These are phyloP conservation scores for Asbolus verrucosus DNA, from an alignment of 1,140 invertebrate species.

Conservation along the genomic window DNA sequence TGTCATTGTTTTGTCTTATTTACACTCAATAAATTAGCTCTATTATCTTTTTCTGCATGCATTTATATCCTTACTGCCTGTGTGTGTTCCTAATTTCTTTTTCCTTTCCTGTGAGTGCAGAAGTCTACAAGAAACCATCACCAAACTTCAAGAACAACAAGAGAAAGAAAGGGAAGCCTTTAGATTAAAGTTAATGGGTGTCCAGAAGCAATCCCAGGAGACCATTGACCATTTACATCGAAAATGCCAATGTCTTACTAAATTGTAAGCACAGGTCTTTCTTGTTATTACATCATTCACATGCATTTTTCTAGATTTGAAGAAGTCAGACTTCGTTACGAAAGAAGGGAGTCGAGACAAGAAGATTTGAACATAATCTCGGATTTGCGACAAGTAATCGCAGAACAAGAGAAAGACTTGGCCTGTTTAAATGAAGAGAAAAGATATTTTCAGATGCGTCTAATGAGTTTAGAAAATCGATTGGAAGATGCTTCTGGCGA, in stretches of 20 bases:
- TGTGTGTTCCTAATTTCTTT: conserved; percentile 49
- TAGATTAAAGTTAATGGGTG: conserved; percentile 55
- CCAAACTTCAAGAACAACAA: conserved; percentile 59
- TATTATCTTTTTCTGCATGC: conserved; percentile 49
- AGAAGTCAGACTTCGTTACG: conserved; percentile 69
- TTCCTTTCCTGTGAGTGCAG: conserved; percentile 54
- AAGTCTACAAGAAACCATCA: conserved; percentile 60
- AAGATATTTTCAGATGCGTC: conserved; percentile 63
- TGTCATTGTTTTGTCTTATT: conserved; percentile 53
- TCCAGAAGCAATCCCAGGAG: conserved; percentile 64
- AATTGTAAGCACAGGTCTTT: conserved; percentile 68
- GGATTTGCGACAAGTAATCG: conserved; percentile 68
- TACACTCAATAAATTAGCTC: conserved; percentile 29
- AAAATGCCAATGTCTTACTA: conserved; percentile 68
- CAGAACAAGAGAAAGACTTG: conserved; percentile 70
- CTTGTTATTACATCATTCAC: too few relatives aligned
- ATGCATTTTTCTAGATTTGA: conserved; percentile 65
- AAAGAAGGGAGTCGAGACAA: conserved; percentile 67
- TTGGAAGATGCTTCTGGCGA: conserved; percentile 55
- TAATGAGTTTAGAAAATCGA: conserved; percentile 58
- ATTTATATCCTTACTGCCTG: conserved; percentile 30
- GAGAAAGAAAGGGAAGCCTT: conserved; percentile 58
- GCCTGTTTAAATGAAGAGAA: conserved; percentile 69
- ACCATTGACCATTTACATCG: conserved; percentile 68
- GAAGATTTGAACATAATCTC: conserved; percentile 69